Evolutionary conservation across 2,113 vertebrate genomes (phyloP).

Genomic region (Rynchops niger): DNA sequence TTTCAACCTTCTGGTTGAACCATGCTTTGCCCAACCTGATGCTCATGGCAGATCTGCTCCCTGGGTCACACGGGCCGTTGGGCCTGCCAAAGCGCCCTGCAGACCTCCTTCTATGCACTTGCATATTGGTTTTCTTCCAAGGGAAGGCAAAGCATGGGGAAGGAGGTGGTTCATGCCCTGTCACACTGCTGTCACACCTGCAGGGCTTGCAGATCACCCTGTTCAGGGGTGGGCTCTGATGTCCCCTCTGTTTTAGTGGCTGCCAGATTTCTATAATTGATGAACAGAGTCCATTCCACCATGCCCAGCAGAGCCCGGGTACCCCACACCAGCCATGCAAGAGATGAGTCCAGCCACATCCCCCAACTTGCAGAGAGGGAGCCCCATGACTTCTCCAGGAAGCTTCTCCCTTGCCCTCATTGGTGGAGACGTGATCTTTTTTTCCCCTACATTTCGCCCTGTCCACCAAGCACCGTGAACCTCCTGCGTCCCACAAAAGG

Average conservation of each 20-base stretch:
- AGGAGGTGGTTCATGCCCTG: not conserved
- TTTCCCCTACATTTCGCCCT: not conserved
- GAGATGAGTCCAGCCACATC: not conserved
- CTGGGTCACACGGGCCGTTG: not conserved
- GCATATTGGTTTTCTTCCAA: not conserved
- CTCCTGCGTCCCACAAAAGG: not conserved
- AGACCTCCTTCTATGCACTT: not conserved
- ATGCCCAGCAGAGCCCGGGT: not conserved
- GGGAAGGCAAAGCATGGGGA: not conserved
- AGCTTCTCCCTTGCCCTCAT: not conserved
- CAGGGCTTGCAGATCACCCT: not conserved
- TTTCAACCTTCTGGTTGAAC: no score
- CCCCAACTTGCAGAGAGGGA: not conserved
- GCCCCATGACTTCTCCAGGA: not conserved
- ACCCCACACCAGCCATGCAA: not conserved
- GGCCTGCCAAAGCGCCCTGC: accelerated
- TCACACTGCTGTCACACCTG: not conserved
- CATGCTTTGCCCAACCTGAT: not conserved
- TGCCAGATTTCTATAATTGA: not conserved
- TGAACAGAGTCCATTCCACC: not conserved
- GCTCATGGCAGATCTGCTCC: not conserved
- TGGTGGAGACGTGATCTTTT: not conserved
- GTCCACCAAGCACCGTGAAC: accelerated
- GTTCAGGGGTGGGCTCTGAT: not conserved
- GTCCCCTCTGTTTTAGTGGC: not conserved